phyloP scores from a whole-genome alignment of 2,888 invertebrate genomes.

The Axea sp. region DNA sequence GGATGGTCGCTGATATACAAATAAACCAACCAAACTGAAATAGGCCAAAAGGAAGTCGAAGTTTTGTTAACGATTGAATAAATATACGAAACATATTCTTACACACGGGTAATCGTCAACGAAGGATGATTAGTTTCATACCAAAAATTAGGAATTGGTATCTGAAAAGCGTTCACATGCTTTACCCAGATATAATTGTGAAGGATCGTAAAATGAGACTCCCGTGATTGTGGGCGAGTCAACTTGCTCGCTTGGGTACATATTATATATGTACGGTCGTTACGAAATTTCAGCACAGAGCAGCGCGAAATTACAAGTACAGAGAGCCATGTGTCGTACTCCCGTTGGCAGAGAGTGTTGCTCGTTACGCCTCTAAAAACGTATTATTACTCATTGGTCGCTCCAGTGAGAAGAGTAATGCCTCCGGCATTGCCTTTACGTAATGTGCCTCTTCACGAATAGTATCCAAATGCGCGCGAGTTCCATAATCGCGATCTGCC shows the following conservation, averaged over 20 bases:
- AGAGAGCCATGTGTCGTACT: slow-evolving; percentile 57
- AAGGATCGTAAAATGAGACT: slow-evolving; percentile 41
- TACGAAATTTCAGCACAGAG: slow-evolving; percentile 57
- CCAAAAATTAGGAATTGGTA: no score
- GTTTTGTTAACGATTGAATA: no score
- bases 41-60: no score
- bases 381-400: slow-evolving; percentile 62
- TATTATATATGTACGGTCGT: slow-evolving; percentile 54
- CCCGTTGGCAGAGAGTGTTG: slow-evolving; percentile 59
- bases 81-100: no score
- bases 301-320: slow-evolving; percentile 55
- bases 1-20: no score
- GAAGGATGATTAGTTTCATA: no score
- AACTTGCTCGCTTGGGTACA: slow-evolving; percentile 35
- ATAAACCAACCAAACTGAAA: no score
- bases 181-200: slow-evolving; percentile 28
- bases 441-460: slow-evolving; percentile 53
- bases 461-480: slow-evolving; percentile 53
- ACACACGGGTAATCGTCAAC: no score
- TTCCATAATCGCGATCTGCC: slow-evolving; percentile 57
- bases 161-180: no score
- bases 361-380: slow-evolving; percentile 63
- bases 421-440: slow-evolving; percentile 59
- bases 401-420: slow-evolving; percentile 58
- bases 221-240: slow-evolving; percentile 49